Evolutionary conservation across 2,113 vertebrate species (phyloP), one percentile per base, ranked within the genome.

Genomic region (Corythoichthys haematopterus): DNA sequence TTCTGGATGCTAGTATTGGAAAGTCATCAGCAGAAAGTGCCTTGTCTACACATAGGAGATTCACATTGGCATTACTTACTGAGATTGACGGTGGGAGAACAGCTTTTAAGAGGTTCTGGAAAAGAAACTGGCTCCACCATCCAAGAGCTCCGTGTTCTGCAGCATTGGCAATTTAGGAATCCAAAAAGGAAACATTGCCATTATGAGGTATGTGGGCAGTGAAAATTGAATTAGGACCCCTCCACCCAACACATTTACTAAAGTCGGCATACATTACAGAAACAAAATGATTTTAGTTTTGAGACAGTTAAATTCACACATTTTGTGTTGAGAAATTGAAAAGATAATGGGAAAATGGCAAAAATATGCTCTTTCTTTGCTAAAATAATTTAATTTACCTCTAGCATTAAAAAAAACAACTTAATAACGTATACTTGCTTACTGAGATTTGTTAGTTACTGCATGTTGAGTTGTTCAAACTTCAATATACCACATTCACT

Each of bases 191-290:
- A 84, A 76, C 70, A 6, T 70, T 65, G 69, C 62, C 79, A 69
- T 71, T 74, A 77, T 65, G 66, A 73, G 76, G 70, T 74, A 80
- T 77, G 74, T 82, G 77, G 82, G 82, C 68, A 82, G 74, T 80
- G 79, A 83, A 83, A 76, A 76, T 67, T 75, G 71, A 84, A 80
- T 83, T 71, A 57, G 12, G 53, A 35, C 28, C 11, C 53, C 8
- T 35, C 53, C 28, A 35, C 11, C 53, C 33, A 28, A 13, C 28
- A 47, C 46, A 8, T 47, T 13, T 11, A 14, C 9, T 47, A 47
- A 50, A 15, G 12, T 13, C 35, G 12, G 11, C 13, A 57, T 57
- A 15, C 35, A 57, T 36, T 36, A 57, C 12, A 36, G 35, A 2
- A 36, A 57, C 33, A 0, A 35, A 1, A 2, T 20, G 28, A 35